Evolutionary conservation across 2,797 vertebrate genomes (phyloP).

Genomic region (Sebastes iracundus): DNA sequence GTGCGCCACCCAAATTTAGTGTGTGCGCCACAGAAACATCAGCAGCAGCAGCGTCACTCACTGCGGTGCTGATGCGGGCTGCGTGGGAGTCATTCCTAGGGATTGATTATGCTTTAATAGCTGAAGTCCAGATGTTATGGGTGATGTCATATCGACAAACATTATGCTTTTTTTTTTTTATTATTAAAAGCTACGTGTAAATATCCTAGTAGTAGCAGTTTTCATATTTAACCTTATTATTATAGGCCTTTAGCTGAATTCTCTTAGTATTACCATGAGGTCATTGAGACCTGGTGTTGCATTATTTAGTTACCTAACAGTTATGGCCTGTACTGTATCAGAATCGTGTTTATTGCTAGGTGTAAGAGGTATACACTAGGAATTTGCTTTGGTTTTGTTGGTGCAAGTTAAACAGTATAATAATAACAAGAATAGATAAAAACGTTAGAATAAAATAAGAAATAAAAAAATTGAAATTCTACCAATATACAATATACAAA

Average conservation of each 20-base stretch:
- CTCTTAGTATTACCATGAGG: neutral
- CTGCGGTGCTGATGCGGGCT: conserved; percentile 72
- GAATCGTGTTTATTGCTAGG: no score
- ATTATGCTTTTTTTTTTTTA: neutral
- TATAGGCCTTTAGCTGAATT: neutral
- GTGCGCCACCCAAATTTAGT: conserved; percentile 70
- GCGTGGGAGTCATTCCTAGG: conserved; percentile 52
- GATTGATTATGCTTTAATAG: neutral
- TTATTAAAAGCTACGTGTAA: neutral
- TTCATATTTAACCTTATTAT: neutral
- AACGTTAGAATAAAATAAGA: no score
- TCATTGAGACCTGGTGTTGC: neutral
- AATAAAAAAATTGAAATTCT: no score
- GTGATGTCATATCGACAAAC: conserved; percentile 1
- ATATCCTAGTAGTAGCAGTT: neutral
- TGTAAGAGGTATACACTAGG: no score
- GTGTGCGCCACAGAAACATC: conserved; percentile 57
- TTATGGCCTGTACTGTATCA: no score
- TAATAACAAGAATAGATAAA: no score
- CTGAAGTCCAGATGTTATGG: conserved; percentile 25
- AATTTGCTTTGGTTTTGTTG: no score
- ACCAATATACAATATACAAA: no score
- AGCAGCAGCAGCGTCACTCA: conserved; percentile 37
- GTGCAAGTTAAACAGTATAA: no score
- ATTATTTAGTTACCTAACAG: neutral